These are phyloP conservation scores for Steatocranus sp. DNA, from an alignment of 2,797 vertebrate genomes.

Conservation along the genomic window DNA sequence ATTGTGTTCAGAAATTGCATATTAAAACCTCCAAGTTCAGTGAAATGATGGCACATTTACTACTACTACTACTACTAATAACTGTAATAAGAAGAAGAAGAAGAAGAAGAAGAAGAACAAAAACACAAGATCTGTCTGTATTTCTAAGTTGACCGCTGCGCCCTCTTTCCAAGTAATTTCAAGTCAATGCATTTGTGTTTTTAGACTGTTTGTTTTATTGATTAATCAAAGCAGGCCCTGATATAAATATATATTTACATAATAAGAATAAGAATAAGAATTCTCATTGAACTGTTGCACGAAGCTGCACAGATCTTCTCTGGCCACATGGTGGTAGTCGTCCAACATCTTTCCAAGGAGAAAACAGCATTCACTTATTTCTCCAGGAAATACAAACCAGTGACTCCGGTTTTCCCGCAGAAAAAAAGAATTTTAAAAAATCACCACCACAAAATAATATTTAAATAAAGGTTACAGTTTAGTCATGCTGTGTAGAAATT, in stretches of 20 bases:
- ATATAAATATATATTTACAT: conserved; percentile 51
- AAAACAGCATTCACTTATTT: conserved; percentile 34
- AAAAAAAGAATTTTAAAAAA: rapidly evolving
- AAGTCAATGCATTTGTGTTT: conserved; percentile 16
- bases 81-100: rapidly evolving
- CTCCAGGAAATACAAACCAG: conserved; percentile 46
- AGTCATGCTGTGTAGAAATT: background rate
- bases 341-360: conserved; percentile 48
- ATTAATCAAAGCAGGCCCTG: conserved; percentile 41
- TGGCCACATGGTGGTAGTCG: conserved; percentile 68
- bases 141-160: background rate
- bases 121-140: background rate
- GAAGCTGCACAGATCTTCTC: conserved; percentile 31
- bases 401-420: conserved; percentile 11
- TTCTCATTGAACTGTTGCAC: conserved; percentile 24
- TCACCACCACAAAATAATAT: background rate
- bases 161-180: background rate
- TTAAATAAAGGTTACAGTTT: background rate
- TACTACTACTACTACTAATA: rapidly evolving
- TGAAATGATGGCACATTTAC: background rate
- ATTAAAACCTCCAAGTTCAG: background rate
- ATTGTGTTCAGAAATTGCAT: background rate
- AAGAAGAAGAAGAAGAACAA: rapidly evolving
- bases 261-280: background rate
- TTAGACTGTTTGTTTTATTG: conserved; percentile 43